A percentile compares a stretch with the other conserved stretches of the same genome.
These are phyloP conservation scores for Neostethus bicornis DNA, from an alignment of 2,797 vertebrate genomes.

Conservation along the genomic window DNA sequence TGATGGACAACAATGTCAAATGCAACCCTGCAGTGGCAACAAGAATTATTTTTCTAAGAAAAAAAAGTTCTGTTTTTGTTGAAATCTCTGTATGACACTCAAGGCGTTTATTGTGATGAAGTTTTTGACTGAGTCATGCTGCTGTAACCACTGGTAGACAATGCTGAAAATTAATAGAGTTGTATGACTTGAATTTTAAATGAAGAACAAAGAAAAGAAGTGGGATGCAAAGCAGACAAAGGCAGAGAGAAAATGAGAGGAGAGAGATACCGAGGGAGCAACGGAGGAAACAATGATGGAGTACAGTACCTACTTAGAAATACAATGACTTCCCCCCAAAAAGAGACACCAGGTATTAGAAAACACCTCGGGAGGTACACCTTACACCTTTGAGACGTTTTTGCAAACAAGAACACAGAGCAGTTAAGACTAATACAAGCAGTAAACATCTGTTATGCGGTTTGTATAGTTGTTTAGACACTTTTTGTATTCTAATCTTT, in stretches of 20 bases:
- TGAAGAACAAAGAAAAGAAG: conserved; percentile 59
- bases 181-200: conserved; percentile 75
- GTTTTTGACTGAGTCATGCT: conserved; percentile 58
- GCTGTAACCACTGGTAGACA: conserved; percentile 70
- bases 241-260: conserved; percentile 18
- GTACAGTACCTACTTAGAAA: conserved; percentile 54
- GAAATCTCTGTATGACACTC: conserved; percentile 59
- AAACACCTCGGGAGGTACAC: conserved; percentile 46
- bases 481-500: conserved; percentile 28
- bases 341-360: conserved; percentile 53
- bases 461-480: conserved; percentile 16
- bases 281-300: conserved; percentile 42
- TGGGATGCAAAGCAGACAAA: conserved; percentile 56
- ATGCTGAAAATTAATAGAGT: conserved; percentile 64
- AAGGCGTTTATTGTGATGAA: conserved; percentile 59
- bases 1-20: conserved; percentile 26
- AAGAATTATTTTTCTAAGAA: too few species aligned
- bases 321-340: conserved; percentile 66
- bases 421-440: conserved; percentile 38
- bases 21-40: conserved; percentile 25
- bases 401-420: conserved; percentile 33
- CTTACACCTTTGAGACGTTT: conserved; percentile 59
- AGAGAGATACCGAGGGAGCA: not conserved
- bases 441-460: conserved; percentile 26
- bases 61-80: conserved; percentile 65